Evolutionary conservation across 2,797 vertebrate species (phyloP), one percentile per base, ranked within the genome.

Genomic region (Spinus olivaceus): DNA sequence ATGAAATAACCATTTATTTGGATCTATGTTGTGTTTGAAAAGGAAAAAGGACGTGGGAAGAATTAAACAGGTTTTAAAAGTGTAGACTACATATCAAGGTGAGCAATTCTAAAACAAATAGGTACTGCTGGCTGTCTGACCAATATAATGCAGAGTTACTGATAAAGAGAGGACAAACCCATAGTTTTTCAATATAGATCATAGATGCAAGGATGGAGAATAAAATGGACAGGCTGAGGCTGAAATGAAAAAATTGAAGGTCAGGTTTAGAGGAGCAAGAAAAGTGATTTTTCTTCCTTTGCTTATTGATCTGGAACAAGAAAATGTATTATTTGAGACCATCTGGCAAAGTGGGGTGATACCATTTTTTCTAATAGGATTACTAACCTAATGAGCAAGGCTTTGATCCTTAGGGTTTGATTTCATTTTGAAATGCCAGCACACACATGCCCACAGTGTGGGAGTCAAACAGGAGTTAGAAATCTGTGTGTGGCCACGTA

Each of bases 401-500:
- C 12, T 70, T 76, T 89, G 46, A 72, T 35, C 6, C 46, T 35
- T 8, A 9, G 30, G 25, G 30, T 21, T 54, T 78, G 30, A 39
- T 71, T 78, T 71, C 6, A 3, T 67, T 91, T 79, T 71, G 50
- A 39, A 32, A 41, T 33, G 9, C 21, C 33, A 13, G 11, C 23
- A 30, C 10, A 47, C 56, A 37, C 10, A 17, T 14, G 7, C 6
- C 33, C 44, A 37, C 41, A 67, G 24, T 3, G 20, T 35, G 27
- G 17, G 20, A 79, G 50, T 41, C 14, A 49, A 54, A 32, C 19
- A 70, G 22, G 19, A 78, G 24, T 24, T 30, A 46, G 28, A 88
- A 71, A 35, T 23, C 65, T 23, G 8, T 32, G 28, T 12, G 2
- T 4, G 27, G 33, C 8, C 0, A 0, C 67, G 47, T 0, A n/a